phyloP scores from a whole-genome alignment of 2,888 invertebrate species.

The Phytoseiulus persimilis region DNA sequence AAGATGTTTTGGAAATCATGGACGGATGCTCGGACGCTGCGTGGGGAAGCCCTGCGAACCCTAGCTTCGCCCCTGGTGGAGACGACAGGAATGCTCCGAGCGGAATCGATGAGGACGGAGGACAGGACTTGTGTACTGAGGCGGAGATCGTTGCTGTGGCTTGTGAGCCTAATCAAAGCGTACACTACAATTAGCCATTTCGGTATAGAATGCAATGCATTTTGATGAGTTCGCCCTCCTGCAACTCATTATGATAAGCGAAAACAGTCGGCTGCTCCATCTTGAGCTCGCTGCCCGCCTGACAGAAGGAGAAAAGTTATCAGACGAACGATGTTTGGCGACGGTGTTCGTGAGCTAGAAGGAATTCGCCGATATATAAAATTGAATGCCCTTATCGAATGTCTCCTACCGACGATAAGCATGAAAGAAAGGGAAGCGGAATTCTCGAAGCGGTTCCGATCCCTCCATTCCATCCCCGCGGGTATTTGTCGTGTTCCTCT shows the following conservation, averaged over 20 bases:
- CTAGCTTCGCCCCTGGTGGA: too few species aligned
- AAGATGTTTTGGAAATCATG: too few species aligned
- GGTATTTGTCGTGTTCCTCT: too few species aligned
- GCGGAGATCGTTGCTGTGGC: neutral
- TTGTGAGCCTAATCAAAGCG: neutral
- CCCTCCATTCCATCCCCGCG: neutral
- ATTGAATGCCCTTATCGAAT: neutral
- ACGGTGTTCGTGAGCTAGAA: slow-evolving; percentile 5
- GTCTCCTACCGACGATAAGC: neutral
- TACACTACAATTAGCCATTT: neutral
- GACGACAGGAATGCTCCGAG: too few species aligned
- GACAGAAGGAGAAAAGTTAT: neutral
- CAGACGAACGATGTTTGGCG: neutral
- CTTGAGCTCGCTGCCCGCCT: neutral
- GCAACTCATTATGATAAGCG: neutral
- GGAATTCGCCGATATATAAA: neutral
- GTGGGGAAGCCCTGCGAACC: too few species aligned
- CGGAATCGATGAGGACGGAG: neutral
- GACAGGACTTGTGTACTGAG: neutral
- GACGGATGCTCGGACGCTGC: too few species aligned
- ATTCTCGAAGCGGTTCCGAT: neutral
- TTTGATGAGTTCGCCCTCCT: neutral
- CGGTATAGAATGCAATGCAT: neutral
- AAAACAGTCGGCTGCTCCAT: neutral
- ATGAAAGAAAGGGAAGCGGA: neutral